Conservation (phyloP, 2,113 vertebrate genomes). For the Speoplatyrhinus poulsoni region DNA sequence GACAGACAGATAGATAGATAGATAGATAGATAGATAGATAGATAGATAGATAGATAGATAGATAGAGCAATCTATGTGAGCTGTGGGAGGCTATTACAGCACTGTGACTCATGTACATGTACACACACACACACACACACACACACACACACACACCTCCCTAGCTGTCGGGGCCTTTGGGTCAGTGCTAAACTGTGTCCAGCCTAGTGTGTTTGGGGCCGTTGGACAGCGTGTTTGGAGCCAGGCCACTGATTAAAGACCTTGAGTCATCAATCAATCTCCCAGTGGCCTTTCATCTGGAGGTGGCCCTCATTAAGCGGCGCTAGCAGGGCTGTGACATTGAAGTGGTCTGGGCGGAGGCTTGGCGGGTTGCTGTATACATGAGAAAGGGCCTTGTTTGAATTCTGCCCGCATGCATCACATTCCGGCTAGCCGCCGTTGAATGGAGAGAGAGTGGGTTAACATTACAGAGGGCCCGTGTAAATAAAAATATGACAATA, state of each 20-base stretch:
- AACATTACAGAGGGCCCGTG: constrained; percentile 19
- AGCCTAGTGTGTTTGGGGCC: constrained; percentile 3
- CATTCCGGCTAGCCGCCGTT: constrained; percentile 11
- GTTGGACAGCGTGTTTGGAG: constrained; percentile 62
- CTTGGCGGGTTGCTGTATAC: constrained; percentile 48
- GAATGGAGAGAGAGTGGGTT: constrained; percentile 35
- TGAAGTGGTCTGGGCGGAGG: constrained; percentile 58
- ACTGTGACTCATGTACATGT: neutral
- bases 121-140: constrained; percentile 15
- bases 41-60: too few relatives aligned
- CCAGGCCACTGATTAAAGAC: constrained; percentile 70
- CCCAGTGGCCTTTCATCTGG: constrained; percentile 68
- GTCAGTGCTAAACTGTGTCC: constrained; percentile 36
- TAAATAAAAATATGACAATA: constrained; percentile 14
- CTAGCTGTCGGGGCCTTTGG: constrained; percentile 32
- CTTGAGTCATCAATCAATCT: constrained; percentile 69
- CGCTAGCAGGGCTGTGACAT: constrained; percentile 58
- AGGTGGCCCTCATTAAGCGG: constrained; percentile 66
- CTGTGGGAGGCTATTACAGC: neutral
- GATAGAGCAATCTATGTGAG: neutral
- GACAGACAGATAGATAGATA: too few relatives aligned
- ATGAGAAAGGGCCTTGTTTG: constrained; percentile 45
- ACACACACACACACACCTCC: neutral
- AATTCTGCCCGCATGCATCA: constrained; percentile 60
- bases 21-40: too few relatives aligned